These are phyloP conservation scores for Pollenia amentaria DNA, from an alignment of 2,888 invertebrate genomes.

Conservation along the genomic window DNA sequence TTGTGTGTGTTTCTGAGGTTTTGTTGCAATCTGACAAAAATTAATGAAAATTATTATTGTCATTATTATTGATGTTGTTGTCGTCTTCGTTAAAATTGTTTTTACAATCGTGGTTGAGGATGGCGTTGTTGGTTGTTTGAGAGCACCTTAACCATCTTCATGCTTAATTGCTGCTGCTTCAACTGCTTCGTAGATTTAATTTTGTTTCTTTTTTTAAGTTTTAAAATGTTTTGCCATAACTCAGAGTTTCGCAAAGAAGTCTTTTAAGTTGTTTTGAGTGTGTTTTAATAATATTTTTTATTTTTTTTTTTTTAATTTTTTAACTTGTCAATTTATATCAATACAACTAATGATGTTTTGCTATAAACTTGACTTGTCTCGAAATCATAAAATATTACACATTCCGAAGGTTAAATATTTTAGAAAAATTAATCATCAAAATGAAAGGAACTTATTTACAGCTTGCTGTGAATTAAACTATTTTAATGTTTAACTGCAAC, in stretches of 20 bases:
- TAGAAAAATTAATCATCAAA: constrained; percentile 50
- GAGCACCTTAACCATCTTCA: constrained; percentile 39
- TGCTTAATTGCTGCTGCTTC: constrained; percentile 55
- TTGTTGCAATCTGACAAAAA: constrained; percentile 18
- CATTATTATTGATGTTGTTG: constrained; percentile 51
- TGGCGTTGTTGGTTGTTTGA: neutral
- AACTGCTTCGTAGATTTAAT: constrained; percentile 5
- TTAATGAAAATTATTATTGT: constrained; percentile 56
- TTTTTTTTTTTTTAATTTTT: neutral
- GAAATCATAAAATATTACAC: constrained; percentile 51
- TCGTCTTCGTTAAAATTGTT: constrained; percentile 48
- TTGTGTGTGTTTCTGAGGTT: neutral
- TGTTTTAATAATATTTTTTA: constrained; percentile 10
- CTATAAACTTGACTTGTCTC: constrained; percentile 62
- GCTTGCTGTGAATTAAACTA: neutral
- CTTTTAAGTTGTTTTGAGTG: constrained; percentile 4
- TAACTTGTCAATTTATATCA: constrained; percentile 66
- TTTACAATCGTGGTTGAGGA: neutral
- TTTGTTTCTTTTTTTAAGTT: constrained; percentile 3
- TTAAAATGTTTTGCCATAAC: constrained; percentile 58
- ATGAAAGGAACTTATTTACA: constrained; percentile 22
- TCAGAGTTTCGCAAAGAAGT: constrained; percentile 50
- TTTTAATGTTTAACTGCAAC: constrained; percentile 1
- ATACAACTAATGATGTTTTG: constrained; percentile 60
- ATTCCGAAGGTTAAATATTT: constrained; percentile 60